Evolutionary conservation across 1,140 invertebrate species (phyloP).

Genomic region (Amphibalanus amphitrite): DNA sequence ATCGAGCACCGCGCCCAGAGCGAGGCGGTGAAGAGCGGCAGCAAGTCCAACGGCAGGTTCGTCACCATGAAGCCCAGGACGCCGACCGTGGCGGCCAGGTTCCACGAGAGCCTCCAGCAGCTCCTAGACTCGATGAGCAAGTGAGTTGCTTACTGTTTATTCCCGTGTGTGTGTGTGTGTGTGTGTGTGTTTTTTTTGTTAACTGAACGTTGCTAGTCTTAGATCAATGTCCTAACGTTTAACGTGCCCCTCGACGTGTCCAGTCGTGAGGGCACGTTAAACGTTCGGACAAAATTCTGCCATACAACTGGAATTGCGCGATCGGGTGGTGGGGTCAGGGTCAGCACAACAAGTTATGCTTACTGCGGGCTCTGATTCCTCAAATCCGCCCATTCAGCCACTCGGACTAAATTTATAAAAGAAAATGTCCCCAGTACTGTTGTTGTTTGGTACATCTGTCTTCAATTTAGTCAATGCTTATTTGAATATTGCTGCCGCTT

Average conservation of each 20-base stretch:
- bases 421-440: neutral
- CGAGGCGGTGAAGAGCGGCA: constrained; percentile 48
- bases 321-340: too few species aligned
- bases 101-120: constrained; percentile 78
- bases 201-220: neutral
- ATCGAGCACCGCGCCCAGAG: constrained; percentile 47
- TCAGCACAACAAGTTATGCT: too few species aligned
- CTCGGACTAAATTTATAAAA: too few species aligned
- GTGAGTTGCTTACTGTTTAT: constrained; percentile 27
- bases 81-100: constrained; percentile 82
- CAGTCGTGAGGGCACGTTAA: neutral
- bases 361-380: too few species aligned
- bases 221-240: too few species aligned
- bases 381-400: too few species aligned
- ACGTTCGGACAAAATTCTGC: neutral
- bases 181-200: constrained; percentile 1
- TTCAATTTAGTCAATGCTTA: neutral
- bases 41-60: constrained; percentile 69
- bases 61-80: constrained; percentile 93
- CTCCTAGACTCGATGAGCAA: constrained; percentile 80
- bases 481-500: neutral
- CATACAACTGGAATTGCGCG: too few species aligned
- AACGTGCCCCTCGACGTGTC: too few species aligned
- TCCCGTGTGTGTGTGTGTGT: too few species aligned
- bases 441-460: neutral